Evolutionary conservation across 2,113 vertebrate species (phyloP), one percentile per base, ranked within the genome.

Genomic region (Uria lomvia): DNA sequence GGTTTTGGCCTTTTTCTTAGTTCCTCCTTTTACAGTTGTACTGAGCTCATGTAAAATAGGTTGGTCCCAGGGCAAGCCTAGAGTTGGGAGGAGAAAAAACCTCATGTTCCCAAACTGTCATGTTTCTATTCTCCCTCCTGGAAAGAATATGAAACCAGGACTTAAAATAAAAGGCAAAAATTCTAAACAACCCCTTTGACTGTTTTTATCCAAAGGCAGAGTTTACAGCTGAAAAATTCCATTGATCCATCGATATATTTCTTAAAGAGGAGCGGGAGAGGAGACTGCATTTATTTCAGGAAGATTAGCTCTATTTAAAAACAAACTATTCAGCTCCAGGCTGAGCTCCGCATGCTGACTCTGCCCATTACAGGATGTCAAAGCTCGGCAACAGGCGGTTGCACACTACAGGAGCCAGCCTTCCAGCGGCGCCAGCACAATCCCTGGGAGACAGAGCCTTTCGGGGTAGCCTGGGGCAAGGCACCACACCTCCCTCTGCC

Each of bases 131-230:
- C 84, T 96, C 55, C 55, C 62, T 92, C 50, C 81, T 71, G 85
- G 80, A 95, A 95, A 92, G 42, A 90, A 86, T 56, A 84, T 29
- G 74, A 94, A 96, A 92, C 81, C 56, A 84, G 47, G 83, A 75
- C 82, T 90, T 96, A 91, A 96, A 96, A 94, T 89, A 94, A 90
- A 94, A 81, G 20, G 26, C 76, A 86, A 56, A 88, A 93, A 87
- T 84, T 93, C 73, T 84, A 79, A 94, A 92, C 66, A 88, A 91
- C 7, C 12, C 49, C 30, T 87, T 86, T 53, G 18, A 67, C 70
- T 89, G 40, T 49, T 96, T 96, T 88, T 86, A 91, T 80, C 93
- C 71, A 82, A 96, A 87, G 87, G 73, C 62, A 95, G 74, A 82
- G 26, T 85, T 93, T 82, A 22, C 32, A 92, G 84, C 58, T 77